Base-by-base conservation (phyloP, 2,888 invertebrate genomes). In the Calliphora vomitoria region DNA sequence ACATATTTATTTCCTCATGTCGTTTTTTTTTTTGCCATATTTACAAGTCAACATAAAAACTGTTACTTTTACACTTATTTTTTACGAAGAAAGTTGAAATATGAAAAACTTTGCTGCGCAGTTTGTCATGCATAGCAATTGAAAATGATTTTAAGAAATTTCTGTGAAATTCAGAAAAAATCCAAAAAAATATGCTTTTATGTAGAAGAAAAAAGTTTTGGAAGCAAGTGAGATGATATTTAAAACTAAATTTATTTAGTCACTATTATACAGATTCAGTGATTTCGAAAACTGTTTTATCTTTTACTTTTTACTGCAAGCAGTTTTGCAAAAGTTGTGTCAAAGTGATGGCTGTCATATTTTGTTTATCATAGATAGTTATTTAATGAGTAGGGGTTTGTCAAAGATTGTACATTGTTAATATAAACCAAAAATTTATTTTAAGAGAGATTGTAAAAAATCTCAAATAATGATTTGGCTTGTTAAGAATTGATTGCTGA, bases 121-220 rank as follows among this genome's bases (percentile, higher is more conserved):
- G 13, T 66, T 44, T 44, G 6, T 66, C 66, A 44, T 44, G 66
- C 44, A 25, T 25, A 44, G 8, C 20, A 44, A 66, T 44, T 66
- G 10, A 25, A 66, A 25, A 44, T 66, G 3, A 41, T 44, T 66
- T 41, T 13, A 20, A 20, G 20, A 41, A 38, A 41, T 41, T 41
- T 66, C 20, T 41, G 13, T 25, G 13, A 44, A 20, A 66, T 44
- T 15, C 44, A 66, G 15, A 20, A 44, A 18, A 15, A 20, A 20
- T 20, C 4, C 44, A 66, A 20, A 44, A 18, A 13, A 10, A 44
- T 4, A 8, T 11, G 5, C 4, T 66, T 41, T 66, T 64, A 58
- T 58, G 5, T 58, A 25, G 13, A 4, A 3, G 11, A 6, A 60
- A 8, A 60, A 35, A 35, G 15, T n/a, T 44, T 20, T 44, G 41